Base-by-base conservation (phyloP, 2,113 vertebrate species). In the Symphodus melops region DNA sequence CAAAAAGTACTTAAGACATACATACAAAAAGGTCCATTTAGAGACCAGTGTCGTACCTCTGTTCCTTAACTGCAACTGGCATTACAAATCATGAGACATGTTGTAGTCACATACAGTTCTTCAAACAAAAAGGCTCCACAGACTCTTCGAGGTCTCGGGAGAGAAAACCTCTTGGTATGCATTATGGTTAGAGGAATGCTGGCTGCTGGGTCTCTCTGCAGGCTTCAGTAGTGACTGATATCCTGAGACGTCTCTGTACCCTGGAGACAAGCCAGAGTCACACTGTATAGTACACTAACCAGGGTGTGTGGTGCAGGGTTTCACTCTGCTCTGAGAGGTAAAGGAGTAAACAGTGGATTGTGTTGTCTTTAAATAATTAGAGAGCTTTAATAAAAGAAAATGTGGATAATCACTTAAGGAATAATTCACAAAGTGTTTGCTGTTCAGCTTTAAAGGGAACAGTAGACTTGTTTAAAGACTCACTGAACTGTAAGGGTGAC, bases 191-290 rank as follows among this genome's bases (percentile, higher is more conserved):
- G 63, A 66, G 73, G 67, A 61, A 56, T 33, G 64, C 67, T 75
- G 46, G 56, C 53, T 78, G 68, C 46, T 62, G 80, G 10, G 9
- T 55, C 25, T 68, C 62, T 72, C 61, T 75, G 59, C 61, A 59
- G 68, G 14, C 17, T 69, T 60, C 67, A 54, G 19, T 13, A 42
- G 49, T 56, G 52, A 82, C 66, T 72, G 68, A 84, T 88, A 78
- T 87, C 79, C 70, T 81, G 77, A 82, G 81, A 90, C 81, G 77
- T 82, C 25, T 75, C 71, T 74, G 53, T 20, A 68, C 58, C 81
- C 77, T 58, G 73, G 75, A 77, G 84, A 83, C 33, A 36, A 48
- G 61, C 16, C 62, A 58, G 57, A 72, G 83, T 58, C 66, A 77
- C 8, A n/a, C 55, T 59, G 58, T 58, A 60, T 64, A 75, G 4